Conservation (phyloP, 1,140 invertebrate genomes). For the Nasonia giraulti region DNA sequence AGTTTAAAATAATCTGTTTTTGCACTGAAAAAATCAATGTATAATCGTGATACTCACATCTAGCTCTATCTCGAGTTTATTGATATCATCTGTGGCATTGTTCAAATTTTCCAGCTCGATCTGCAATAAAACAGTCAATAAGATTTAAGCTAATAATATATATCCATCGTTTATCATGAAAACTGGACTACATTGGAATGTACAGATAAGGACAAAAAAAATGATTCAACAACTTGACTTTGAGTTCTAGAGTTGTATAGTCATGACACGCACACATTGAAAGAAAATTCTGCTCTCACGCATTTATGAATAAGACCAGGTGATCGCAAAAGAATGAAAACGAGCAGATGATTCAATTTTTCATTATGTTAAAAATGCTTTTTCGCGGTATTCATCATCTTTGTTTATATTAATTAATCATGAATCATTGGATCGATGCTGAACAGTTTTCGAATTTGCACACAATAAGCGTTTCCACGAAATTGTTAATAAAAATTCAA, state of each 20-base stretch:
- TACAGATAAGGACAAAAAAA: conserved; percentile 30
- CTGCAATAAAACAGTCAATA: conserved; percentile 75
- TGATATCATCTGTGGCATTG: conserved; percentile 95
- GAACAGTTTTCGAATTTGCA: neutral
- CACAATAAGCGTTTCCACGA: neutral
- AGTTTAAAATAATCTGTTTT: conserved; percentile 13
- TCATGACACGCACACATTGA: conserved; percentile 26
- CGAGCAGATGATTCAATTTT: neutral
- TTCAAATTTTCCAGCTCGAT: conserved; percentile 96
- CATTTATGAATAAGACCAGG: conserved; percentile 11
- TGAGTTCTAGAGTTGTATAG: conserved; percentile 5
- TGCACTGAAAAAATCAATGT: neutral
- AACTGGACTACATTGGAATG: conserved; percentile 3
- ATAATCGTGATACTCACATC: conserved; percentile 83
- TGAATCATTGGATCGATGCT: neutral
- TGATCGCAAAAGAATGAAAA: neutral
- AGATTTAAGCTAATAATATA: conserved; percentile 28
- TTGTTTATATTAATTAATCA: neutral
- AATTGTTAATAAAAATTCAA: neutral
- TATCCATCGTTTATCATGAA: conserved; percentile 3
- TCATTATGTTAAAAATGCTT: neutral
- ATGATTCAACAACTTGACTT: conserved; percentile 18
- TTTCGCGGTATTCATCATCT: neutral
- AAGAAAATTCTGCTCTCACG: neutral
- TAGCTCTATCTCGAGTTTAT: conserved; percentile 93